Evolutionary conservation across 2,888 invertebrate species (phyloP).

Genomic region (Helleia helle): DNA sequence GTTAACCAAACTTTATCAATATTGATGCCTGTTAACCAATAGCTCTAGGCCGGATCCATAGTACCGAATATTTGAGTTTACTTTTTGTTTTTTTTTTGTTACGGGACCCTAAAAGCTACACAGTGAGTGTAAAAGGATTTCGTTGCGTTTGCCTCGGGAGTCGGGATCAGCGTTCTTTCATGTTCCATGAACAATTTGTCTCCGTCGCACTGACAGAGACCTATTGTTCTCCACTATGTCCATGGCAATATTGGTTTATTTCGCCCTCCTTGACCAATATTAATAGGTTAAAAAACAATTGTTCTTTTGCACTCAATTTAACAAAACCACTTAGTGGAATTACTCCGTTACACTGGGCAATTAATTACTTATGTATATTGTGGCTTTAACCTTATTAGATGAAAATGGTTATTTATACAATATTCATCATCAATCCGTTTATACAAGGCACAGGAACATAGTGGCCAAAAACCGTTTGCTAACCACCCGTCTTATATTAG

Average conservation of each 20-base stretch:
- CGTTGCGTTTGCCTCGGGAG: slow-evolving; percentile 12
- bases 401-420: no score
- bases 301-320: slow-evolving; percentile 28
- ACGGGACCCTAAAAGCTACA: slow-evolving; percentile 6
- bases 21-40: no score
- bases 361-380: no score
- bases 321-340: neutral
- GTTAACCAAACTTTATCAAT: no score
- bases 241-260: slow-evolving; percentile 55
- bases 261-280: slow-evolving; percentile 31
- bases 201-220: slow-evolving; percentile 51
- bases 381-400: no score
- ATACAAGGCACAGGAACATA: no score
- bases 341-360: no score
- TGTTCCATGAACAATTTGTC: slow-evolving; percentile 46
- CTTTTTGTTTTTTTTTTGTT: neutral
- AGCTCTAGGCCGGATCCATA: no score
- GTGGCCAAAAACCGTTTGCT: no score
- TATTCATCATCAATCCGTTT: no score
- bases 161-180: slow-evolving; percentile 24
- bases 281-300: slow-evolving; percentile 40
- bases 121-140: slow-evolving; percentile 16
- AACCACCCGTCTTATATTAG: no score
- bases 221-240: slow-evolving; percentile 49
- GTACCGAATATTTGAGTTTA: no score